These are phyloP conservation scores for Pleuronectes platessa DNA, from an alignment of 2,113 vertebrate species.

Conservation along the genomic window DNA sequence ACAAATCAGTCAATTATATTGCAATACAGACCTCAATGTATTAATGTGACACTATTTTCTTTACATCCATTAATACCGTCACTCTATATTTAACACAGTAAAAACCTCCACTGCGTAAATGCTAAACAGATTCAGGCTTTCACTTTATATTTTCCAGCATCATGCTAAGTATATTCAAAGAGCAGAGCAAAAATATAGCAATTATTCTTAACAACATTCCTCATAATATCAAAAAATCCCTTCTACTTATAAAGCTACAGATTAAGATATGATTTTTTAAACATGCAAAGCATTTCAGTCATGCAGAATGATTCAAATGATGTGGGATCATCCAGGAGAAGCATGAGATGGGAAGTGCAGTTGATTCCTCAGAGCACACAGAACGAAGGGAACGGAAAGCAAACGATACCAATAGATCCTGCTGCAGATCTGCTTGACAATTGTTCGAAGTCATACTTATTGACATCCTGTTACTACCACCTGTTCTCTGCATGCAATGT, in stretches of 20 bases:
- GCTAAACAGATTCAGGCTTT: background rate
- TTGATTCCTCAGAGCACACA: too few species aligned
- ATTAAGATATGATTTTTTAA: background rate
- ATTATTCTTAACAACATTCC: background rate
- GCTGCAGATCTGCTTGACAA: too few species aligned
- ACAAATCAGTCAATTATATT: background rate
- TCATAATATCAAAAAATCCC: background rate
- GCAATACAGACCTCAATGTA: background rate
- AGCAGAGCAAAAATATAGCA: background rate
- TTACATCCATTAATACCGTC: background rate
- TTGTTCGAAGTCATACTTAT: too few species aligned
- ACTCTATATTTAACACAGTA: background rate
- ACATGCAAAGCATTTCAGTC: slow-evolving; percentile 7
- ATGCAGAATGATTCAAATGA: slow-evolving; percentile 19
- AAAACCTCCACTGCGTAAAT: too few species aligned
- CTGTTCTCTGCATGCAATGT: slow-evolving; percentile 52
- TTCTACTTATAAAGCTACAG: background rate
- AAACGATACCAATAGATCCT: too few species aligned
- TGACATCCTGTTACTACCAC: too few species aligned
- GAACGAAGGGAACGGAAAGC: too few species aligned
- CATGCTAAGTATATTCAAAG: background rate
- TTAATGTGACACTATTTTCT: background rate
- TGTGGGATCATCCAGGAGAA: too few species aligned
- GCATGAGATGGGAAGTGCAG: background rate
- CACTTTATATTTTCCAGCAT: background rate